These are phyloP conservation scores for Acleris literana DNA, from an alignment of 2,888 invertebrate species.

Conservation along the genomic window DNA sequence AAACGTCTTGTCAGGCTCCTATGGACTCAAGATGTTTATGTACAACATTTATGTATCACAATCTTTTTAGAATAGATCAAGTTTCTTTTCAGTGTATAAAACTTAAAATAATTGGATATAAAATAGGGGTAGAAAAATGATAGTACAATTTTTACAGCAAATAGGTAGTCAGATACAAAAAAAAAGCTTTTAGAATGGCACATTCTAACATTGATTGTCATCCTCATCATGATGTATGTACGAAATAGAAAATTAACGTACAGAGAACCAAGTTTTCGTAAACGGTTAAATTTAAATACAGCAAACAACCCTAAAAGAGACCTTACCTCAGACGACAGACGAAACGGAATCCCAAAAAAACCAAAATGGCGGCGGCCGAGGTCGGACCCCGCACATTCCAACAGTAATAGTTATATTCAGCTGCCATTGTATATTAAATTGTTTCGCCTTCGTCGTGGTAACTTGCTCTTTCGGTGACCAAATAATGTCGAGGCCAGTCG, in stretches of 20 bases:
- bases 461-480: background rate
- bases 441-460: background rate
- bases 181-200: too few relatives aligned
- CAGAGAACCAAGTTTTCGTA: too few relatives aligned
- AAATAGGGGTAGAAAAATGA: background rate
- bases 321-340: background rate
- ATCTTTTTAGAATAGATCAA: too few relatives aligned
- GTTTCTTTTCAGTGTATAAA: background rate
- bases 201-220: too few relatives aligned
- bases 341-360: background rate
- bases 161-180: background rate
- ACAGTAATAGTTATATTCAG: slow-evolving; percentile 16
- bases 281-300: too few relatives aligned
- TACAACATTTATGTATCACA: too few relatives aligned
- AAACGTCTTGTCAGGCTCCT: too few relatives aligned
- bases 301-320: background rate
- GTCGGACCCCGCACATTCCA: slow-evolving; percentile 6
- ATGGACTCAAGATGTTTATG: too few relatives aligned
- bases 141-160: background rate
- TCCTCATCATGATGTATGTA: too few relatives aligned
- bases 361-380: background rate
- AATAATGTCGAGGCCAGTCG: too few relatives aligned
- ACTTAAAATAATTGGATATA: too few relatives aligned
- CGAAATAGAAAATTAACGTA: too few relatives aligned
- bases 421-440: slow-evolving; percentile 18